These are phyloP conservation scores for Campoletis raptor DNA, from an alignment of 2,888 invertebrate genomes.

Conservation along the genomic window DNA sequence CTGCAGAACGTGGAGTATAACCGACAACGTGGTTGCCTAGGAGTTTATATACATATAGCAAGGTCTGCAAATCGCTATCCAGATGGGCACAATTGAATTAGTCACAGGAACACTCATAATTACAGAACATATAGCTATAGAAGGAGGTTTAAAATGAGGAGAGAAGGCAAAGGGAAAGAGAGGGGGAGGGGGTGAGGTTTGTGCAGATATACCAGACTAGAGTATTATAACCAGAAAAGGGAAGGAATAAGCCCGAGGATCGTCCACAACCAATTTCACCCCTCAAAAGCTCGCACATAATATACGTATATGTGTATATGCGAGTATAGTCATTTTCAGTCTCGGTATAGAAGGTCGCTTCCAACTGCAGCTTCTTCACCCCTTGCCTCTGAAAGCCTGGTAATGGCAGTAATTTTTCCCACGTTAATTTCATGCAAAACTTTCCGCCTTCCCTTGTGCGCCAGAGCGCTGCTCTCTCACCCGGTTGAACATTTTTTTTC, in stretches of 20 bases:
- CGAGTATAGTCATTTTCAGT: conserved; percentile 26
- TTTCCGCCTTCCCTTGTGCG: conserved; percentile 72
- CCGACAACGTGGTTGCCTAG: not conserved
- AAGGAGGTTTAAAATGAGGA: not conserved
- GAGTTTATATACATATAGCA: conserved; percentile 25
- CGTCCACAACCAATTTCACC: conserved; percentile 57
- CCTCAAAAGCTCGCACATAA: conserved; percentile 31
- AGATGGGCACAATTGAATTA: conserved; percentile 78
- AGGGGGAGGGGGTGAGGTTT: not conserved
- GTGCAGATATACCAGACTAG: conserved; percentile 46
- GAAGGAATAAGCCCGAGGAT: conserved; percentile 52
- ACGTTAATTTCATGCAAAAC: conserved; percentile 79
- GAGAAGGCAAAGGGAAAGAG: not conserved
- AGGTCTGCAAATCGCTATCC: conserved; percentile 73
- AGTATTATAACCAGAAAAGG: conserved; percentile 43
- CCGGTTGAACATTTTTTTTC: conserved; percentile 40
- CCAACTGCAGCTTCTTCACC: conserved; percentile 50
- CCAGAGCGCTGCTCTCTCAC: conserved; percentile 44
- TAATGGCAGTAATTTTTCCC: conserved; percentile 79
- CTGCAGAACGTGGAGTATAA: conserved; percentile 3
- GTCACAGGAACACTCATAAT: conserved; percentile 76
- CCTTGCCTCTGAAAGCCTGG: conserved; percentile 53
- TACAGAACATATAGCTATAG: conserved; percentile 66
- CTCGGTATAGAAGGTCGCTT: conserved; percentile 30
- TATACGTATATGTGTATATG: conserved; percentile 3